phyloP scores from a whole-genome alignment of 1,140 invertebrate species.

The Probaryconus sp. region DNA sequence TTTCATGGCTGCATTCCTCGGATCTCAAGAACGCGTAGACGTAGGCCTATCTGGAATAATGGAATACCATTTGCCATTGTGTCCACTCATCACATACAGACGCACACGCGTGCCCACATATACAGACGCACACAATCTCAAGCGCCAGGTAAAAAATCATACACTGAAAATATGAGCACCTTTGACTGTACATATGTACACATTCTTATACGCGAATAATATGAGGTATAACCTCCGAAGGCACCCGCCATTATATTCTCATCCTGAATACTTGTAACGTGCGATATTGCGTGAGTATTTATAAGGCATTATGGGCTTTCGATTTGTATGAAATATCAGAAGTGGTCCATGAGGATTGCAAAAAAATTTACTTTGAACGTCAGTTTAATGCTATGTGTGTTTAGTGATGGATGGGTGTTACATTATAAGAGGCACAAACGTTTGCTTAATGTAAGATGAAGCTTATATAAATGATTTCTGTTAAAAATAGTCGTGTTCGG shows the following conservation, averaged over 20 bases:
- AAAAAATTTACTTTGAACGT: slow-evolving; percentile 1
- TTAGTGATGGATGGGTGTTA: not conserved
- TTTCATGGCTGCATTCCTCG: slow-evolving; percentile 23
- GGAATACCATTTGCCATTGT: slow-evolving; percentile 75
- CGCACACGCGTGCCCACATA: not conserved
- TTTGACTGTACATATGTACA: not conserved
- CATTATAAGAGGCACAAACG: not conserved
- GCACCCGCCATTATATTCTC: slow-evolving; percentile 20
- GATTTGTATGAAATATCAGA: slow-evolving; percentile 14
- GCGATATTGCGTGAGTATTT: slow-evolving; percentile 20
- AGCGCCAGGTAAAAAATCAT: not conserved
- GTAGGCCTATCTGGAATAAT: slow-evolving; percentile 71
- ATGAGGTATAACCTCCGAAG: slow-evolving; percentile 6
- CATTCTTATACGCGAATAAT: not conserved
- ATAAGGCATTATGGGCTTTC: slow-evolving; percentile 18
- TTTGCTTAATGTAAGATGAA: no score
- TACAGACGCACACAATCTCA: no score
- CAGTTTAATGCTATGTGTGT: not conserved
- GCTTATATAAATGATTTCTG: no score
- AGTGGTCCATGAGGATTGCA: slow-evolving; percentile 14
- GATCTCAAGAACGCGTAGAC: slow-evolving; percentile 29
- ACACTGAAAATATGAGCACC: not conserved
- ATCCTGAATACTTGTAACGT: slow-evolving; percentile 10
- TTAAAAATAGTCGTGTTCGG: no score
- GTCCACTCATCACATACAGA: slow-evolving; percentile 18